phyloP scores from a whole-genome alignment of 2,113 vertebrate genomes.

The Artemisiospiza belli region DNA sequence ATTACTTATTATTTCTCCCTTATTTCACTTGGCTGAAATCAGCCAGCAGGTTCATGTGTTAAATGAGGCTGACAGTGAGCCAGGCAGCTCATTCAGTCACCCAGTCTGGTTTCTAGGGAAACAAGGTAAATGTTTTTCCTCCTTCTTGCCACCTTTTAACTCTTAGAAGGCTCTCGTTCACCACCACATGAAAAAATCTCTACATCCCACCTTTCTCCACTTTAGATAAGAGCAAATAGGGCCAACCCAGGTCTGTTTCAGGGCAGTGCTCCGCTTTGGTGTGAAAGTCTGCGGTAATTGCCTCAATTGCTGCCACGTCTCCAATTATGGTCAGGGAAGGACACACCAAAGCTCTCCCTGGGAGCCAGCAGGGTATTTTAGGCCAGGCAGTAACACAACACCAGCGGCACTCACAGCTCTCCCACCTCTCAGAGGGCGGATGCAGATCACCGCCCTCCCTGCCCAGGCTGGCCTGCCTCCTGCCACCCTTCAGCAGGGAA shows the following conservation, averaged over 20 bases:
- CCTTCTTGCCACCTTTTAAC: slow-evolving; percentile 3
- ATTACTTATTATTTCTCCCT: not conserved
- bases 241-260: rapidly evolving
- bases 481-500: not conserved
- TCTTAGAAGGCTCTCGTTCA: not conserved
- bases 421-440: not conserved
- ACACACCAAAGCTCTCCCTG: rapidly evolving
- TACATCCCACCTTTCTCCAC: not conserved
- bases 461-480: rapidly evolving
- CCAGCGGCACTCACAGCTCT: rapidly evolving
- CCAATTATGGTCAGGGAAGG: not conserved
- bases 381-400: not conserved
- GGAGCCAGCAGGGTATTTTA: not conserved
- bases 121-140: slow-evolving; percentile 63
- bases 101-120: slow-evolving; percentile 53
- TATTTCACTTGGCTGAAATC: not conserved
- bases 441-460: not conserved
- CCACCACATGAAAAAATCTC: not conserved
- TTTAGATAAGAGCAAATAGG: not conserved
- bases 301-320: rapidly evolving
- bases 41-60: slow-evolving; percentile 19
- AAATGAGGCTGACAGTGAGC: not conserved
- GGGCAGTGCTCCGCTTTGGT: rapidly evolving
- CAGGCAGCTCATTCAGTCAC: slow-evolving; percentile 4
- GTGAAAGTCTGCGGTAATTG: rapidly evolving